phyloP scores from a whole-genome alignment of 2,888 invertebrate species.

The Hofmannophila pseudospretella region DNA sequence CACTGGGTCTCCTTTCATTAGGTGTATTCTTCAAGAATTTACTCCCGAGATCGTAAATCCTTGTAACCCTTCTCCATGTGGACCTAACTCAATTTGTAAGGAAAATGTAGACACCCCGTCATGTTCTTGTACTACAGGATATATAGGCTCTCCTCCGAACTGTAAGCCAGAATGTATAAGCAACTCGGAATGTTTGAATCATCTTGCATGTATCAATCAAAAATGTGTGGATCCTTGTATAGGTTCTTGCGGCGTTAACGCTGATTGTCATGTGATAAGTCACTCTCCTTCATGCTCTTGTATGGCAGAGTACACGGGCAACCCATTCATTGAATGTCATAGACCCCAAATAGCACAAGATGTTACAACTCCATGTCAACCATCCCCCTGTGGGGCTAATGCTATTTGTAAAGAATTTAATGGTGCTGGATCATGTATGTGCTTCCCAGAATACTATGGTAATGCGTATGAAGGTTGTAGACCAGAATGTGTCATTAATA shows the following conservation, averaged over 20 bases:
- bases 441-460: conserved; percentile 83
- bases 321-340: conserved; percentile 85
- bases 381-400: conserved; percentile 82
- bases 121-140: conserved; percentile 84
- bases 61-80: conserved; percentile 89
- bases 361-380: conserved; percentile 74
- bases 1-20: conserved; percentile 86
- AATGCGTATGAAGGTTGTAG: conserved; percentile 87
- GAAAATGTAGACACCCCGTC: conserved; percentile 82
- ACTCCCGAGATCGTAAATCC: conserved; percentile 77
- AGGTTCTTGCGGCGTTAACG: conserved; percentile 83
- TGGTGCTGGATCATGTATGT: conserved; percentile 82
- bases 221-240: conserved; percentile 87
- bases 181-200: conserved; percentile 84
- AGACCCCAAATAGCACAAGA: conserved; percentile 53
- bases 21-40: conserved; percentile 76
- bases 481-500: conserved; percentile 84
- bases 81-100: conserved; percentile 86
- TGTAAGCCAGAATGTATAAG: conserved; percentile 89
- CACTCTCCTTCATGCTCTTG: conserved; percentile 87
- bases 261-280: conserved; percentile 86
- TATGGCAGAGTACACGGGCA: conserved; percentile 81
- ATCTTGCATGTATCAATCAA: conserved; percentile 85
- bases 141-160: conserved; percentile 84
- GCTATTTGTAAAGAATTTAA: conserved; percentile 80